Percentiles rank a stretch among this genome's conserved stretches.
Conservation (phyloP, 2,113 vertebrate genomes). For the Melanostigma gelatinosum region DNA sequence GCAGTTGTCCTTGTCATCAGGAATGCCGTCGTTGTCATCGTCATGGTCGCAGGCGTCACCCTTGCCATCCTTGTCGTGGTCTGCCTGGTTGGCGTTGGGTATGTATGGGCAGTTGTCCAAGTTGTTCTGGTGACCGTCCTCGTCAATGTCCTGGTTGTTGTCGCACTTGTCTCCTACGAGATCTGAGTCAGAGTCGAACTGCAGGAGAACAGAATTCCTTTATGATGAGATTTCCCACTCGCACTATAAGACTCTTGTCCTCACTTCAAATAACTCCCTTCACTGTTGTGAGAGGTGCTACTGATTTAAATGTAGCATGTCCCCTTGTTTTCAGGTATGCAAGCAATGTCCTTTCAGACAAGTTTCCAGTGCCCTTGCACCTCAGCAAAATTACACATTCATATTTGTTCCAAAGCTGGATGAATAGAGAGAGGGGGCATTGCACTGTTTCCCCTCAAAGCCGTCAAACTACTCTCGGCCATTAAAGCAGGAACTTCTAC, state of each 20-base stretch:
- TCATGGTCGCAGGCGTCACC: constrained; percentile 98
- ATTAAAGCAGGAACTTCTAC: constrained; percentile 39
- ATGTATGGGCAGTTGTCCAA: constrained; percentile 99
- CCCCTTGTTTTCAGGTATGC: constrained; percentile 65
- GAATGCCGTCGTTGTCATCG: constrained; percentile 98
- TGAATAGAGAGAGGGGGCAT: constrained; percentile 12
- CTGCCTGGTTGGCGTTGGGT: constrained; percentile 95
- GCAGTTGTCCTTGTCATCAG: constrained; percentile 98
- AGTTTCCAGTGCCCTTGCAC: constrained; percentile 47
- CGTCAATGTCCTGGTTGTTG: constrained; percentile 98
- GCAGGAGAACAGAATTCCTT: constrained; percentile 67
- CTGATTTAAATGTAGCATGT: constrained; percentile 52
- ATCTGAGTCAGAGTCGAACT: constrained; percentile 97
- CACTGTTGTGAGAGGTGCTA: constrained; percentile 46
- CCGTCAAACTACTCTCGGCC: constrained; percentile 54
- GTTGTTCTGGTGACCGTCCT: constrained; percentile 99
- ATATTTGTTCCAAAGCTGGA: constrained; percentile 29
- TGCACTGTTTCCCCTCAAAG: constrained; percentile 27
- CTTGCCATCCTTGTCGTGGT: constrained; percentile 98
- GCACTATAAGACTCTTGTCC: constrained; percentile 40
- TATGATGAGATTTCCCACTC: constrained; percentile 40
- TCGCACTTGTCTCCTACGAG: constrained; percentile 95
- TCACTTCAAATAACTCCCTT: constrained; percentile 37
- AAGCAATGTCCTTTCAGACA: constrained; percentile 58
- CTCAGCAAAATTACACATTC: constrained; percentile 42